A percentile compares a stretch with the other conserved stretches of the same genome.
phyloP scores from a whole-genome alignment of 2,797 vertebrate genomes.

The Molossus molossus region DNA sequence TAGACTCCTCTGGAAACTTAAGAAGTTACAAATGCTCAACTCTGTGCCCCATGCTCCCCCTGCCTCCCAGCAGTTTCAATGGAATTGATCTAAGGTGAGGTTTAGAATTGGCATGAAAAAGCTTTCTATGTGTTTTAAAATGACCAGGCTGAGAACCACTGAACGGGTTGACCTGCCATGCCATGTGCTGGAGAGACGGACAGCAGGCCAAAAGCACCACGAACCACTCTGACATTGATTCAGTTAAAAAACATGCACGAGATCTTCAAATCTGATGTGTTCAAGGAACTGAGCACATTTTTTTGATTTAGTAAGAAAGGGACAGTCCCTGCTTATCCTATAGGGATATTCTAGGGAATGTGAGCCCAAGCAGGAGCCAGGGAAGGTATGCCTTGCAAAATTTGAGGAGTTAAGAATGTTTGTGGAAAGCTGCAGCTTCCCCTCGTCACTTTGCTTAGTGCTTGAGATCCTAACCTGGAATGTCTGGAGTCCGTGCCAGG shows the following conservation, averaged over 20 bases:
- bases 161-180: neutral
- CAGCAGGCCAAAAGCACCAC: neutral
- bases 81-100: neutral
- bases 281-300: neutral
- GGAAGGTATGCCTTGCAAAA: neutral
- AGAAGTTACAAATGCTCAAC: neutral
- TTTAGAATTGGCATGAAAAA: neutral
- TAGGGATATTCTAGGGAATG: neutral
- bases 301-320: neutral
- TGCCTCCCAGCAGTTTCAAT: neutral
- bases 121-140: neutral
- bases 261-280: neutral
- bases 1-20: conserved; percentile 40
- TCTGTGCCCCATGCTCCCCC: neutral
- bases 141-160: neutral
- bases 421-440: neutral
- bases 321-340: neutral
- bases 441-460: neutral
- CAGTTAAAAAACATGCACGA: neutral
- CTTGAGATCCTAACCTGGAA: neutral
- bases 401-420: neutral
- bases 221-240: neutral
- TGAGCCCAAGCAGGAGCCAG: neutral
- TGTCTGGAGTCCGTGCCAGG: neutral
- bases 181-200: neutral